These are phyloP conservation scores for Antheraea assamensis DNA, from an alignment of 2,888 invertebrate genomes.

Conservation along the genomic window DNA sequence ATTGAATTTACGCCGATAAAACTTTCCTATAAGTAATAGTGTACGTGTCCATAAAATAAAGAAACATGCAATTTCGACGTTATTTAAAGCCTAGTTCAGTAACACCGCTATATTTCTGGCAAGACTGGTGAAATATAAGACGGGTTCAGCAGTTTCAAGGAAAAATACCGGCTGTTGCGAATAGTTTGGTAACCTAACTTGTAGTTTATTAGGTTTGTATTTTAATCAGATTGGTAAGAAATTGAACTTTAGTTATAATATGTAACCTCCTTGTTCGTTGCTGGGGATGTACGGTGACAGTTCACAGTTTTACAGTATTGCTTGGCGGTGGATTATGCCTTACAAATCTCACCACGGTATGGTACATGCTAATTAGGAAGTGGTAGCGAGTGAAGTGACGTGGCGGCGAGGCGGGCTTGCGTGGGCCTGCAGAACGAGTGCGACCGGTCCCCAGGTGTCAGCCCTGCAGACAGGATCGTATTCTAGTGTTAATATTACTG, in stretches of 20 bases:
- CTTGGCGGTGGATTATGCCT: conserved; percentile 30
- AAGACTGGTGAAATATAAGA: conserved; percentile 49
- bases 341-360: conserved; percentile 24
- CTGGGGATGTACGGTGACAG: conserved; percentile 19
- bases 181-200: conserved; percentile 65
- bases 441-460: conserved; percentile 78
- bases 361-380: conserved; percentile 24
- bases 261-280: conserved; percentile 31
- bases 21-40: background rate
- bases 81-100: conserved; percentile 34
- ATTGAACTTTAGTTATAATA: conserved; percentile 17
- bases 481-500: conserved; percentile 40
- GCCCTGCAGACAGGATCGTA: conserved; percentile 58
- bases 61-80: conserved; percentile 30
- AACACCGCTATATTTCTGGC: conserved; percentile 49
- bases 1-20: background rate
- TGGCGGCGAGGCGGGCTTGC: conserved; percentile 58
- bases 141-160: conserved; percentile 56
- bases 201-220: conserved; percentile 61
- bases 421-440: conserved; percentile 76
- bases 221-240: conserved; percentile 46
- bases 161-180: conserved; percentile 69
- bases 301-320: background rate
- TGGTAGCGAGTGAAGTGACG: conserved; percentile 39
- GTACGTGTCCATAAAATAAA: background rate